phyloP scores from a whole-genome alignment of 2,888 invertebrate genomes.

The Euplagia quadripunctaria region DNA sequence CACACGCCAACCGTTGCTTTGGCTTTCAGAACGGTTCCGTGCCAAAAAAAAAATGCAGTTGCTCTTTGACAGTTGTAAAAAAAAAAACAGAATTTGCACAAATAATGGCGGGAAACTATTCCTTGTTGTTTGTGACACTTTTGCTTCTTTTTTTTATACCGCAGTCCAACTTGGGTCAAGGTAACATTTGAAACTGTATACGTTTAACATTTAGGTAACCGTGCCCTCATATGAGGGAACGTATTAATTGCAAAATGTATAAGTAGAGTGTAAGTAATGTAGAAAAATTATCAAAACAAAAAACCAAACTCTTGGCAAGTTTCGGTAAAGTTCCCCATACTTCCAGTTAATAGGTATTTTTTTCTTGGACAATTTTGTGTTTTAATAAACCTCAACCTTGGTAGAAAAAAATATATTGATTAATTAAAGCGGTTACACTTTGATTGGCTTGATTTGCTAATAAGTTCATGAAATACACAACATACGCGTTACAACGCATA shows the following conservation, averaged over 20 bases:
- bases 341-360: background rate
- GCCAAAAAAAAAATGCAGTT: slow-evolving; percentile 8
- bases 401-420: background rate
- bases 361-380: background rate
- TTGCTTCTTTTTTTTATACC: background rate
- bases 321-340: background rate
- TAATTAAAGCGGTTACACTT: too few species aligned
- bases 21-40: slow-evolving; percentile 40
- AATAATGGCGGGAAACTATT: background rate
- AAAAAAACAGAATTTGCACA: background rate
- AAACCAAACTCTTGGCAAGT: background rate
- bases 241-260: background rate
- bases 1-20: slow-evolving; percentile 22
- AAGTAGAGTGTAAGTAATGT: background rate
- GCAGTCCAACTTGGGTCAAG: background rate
- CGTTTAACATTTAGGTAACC: too few species aligned
- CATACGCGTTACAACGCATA: background rate
- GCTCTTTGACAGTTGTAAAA: background rate
- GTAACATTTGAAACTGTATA: background rate
- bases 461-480: background rate
- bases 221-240: background rate
- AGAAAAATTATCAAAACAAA: background rate
- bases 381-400: background rate
- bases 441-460: background rate
- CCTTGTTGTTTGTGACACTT: background rate